These are phyloP conservation scores for Paralichthys olivaceus DNA, from an alignment of 2,113 vertebrate genomes.

Conservation along the genomic window DNA sequence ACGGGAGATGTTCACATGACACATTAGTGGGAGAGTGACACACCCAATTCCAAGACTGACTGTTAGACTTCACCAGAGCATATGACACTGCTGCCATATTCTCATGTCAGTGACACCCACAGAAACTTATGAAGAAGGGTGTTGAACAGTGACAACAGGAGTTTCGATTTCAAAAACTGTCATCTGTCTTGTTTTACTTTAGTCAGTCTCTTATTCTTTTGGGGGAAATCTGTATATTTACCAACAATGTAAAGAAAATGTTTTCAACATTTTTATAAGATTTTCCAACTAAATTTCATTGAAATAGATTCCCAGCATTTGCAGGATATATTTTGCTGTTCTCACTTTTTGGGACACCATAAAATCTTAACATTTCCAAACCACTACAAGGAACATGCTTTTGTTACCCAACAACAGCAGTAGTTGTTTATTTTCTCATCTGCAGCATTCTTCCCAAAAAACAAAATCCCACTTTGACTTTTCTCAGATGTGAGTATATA, in stretches of 20 bases:
- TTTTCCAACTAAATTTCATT: too few relatives aligned
- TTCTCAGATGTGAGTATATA: conserved; percentile 39
- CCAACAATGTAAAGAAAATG: background rate
- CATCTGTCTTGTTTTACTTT: background rate
- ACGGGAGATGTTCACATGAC: conserved; percentile 70
- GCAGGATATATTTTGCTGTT: too few relatives aligned
- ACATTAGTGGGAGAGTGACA: conserved; percentile 72
- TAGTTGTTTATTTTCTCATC: conserved; percentile 31
- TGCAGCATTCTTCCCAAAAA: conserved; percentile 32
- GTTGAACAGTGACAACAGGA: conserved; percentile 34
- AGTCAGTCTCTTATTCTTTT: background rate
- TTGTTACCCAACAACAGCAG: background rate
- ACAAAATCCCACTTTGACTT: conserved; percentile 16
- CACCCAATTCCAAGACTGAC: conserved; percentile 73
- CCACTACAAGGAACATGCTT: background rate
- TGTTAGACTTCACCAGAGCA: conserved; percentile 59
- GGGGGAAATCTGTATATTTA: background rate
- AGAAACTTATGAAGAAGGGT: conserved; percentile 30
- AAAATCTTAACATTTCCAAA: background rate
- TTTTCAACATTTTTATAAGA: too few relatives aligned
- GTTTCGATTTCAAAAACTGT: conserved; percentile 5
- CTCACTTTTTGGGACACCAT: background rate
- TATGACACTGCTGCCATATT: conserved; percentile 50
- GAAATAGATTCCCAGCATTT: too few relatives aligned
- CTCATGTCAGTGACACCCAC: conserved; percentile 53